A percentile compares a stretch with the other conserved stretches of the same genome.
Conservation (phyloP, 2,888 invertebrate species). For the Tholera decimalis region DNA sequence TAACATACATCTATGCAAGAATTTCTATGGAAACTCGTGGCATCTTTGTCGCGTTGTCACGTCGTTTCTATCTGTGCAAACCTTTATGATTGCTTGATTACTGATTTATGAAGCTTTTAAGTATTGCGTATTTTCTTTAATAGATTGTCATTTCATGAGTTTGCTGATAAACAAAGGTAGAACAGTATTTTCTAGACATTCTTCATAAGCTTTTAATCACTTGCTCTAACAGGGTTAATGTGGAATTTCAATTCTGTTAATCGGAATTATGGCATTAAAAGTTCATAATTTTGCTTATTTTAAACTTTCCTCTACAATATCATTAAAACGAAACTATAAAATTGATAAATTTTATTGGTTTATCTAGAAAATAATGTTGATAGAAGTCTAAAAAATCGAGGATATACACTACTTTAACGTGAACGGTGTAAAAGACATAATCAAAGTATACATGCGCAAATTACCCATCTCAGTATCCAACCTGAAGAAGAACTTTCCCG, state of each 20-base stretch:
- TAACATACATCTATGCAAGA: no score
- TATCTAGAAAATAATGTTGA: background rate
- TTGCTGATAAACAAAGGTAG: background rate
- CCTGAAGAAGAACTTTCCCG: conserved; percentile 43
- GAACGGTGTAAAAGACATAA: background rate
- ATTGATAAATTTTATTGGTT: background rate
- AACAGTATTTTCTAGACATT: conserved; percentile 2
- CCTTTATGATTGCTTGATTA: background rate
- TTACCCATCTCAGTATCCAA: conserved; percentile 11
- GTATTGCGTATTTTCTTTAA: background rate
- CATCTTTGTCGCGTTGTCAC: no score
- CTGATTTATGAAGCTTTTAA: background rate
- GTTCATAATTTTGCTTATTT: no score
- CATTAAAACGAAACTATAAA: background rate
- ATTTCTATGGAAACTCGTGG: no score
- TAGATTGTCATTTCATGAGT: conserved; percentile 4
- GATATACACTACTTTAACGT: no score
- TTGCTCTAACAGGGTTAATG: conserved; percentile 4
- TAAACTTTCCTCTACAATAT: background rate
- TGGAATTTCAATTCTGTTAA: background rate
- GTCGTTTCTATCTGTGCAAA: background rate
- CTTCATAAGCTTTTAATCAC: conserved; percentile 9
- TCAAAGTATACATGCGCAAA: conserved; percentile 11
- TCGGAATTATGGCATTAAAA: conserved; percentile 12
- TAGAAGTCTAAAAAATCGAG: no score